These are phyloP conservation scores for Neomonachus schauinslandi DNA, from an alignment of 2,113 vertebrate species.

Conservation along the genomic window DNA sequence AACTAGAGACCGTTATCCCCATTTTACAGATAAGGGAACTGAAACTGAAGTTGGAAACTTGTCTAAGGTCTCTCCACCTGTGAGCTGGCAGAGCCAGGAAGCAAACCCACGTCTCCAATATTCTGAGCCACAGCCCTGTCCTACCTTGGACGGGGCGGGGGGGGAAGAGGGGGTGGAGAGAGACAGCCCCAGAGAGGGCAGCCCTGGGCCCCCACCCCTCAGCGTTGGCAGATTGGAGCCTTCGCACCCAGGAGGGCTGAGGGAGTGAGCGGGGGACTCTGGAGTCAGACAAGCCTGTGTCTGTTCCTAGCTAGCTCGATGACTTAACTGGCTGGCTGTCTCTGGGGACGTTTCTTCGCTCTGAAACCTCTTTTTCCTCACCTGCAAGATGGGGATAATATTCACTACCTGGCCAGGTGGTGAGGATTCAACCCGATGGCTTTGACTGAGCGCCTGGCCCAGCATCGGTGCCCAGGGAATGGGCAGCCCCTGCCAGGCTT, in stretches of 20 bases:
- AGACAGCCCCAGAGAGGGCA: background rate
- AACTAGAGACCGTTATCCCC: background rate
- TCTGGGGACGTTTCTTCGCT: background rate
- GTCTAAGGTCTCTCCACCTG: background rate
- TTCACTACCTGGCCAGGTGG: background rate
- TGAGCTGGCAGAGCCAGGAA: background rate
- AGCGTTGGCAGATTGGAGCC: background rate
- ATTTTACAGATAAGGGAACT: background rate
- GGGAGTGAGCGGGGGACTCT: background rate
- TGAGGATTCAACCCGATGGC: accelerated
- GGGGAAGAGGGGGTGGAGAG: no score
- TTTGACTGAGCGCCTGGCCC: background rate
- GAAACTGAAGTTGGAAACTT: background rate
- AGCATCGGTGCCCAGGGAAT: accelerated
- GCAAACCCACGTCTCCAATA: background rate
- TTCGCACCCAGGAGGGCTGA: background rate
- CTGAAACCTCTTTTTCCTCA: background rate
- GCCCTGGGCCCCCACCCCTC: background rate
- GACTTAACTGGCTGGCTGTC: background rate
- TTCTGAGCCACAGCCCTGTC: background rate
- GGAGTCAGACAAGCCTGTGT: background rate
- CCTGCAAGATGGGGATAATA: background rate
- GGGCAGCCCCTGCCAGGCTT: background rate
- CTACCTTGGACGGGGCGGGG: background rate
- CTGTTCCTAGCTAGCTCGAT: background rate